Conservation (phyloP, 2,797 vertebrate species). For the Lemur catta region DNA sequence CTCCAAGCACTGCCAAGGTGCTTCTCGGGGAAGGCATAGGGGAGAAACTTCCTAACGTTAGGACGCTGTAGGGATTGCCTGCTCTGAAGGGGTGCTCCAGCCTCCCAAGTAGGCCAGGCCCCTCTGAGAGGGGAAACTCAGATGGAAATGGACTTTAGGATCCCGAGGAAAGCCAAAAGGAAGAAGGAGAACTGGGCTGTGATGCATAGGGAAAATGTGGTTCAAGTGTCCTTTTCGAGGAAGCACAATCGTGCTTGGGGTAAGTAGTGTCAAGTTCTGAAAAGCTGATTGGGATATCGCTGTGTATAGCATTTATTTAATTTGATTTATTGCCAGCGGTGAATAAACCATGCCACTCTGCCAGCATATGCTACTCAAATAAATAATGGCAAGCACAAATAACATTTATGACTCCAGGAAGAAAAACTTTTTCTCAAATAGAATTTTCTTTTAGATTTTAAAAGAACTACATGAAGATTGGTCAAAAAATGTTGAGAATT, state of each 20-base stretch:
- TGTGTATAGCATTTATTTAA: not conserved
- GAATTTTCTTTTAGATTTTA: conserved; percentile 38
- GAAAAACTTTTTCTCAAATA: not conserved
- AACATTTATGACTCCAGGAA: not conserved
- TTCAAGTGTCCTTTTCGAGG: not conserved
- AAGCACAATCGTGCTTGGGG: not conserved
- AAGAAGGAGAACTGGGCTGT: not conserved
- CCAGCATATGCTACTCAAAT: conserved; percentile 5
- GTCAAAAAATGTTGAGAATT: conserved; percentile 35
- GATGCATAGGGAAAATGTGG: not conserved
- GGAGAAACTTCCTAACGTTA: not conserved
- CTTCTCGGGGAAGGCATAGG: not conserved
- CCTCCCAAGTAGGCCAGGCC: not conserved
- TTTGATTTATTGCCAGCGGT: conserved; percentile 9
- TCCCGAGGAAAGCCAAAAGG: not conserved
- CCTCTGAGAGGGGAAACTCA: not conserved
- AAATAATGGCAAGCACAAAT: conserved; percentile 38
- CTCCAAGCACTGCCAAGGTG: not conserved
- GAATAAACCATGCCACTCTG: not conserved
- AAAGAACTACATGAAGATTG: conserved; percentile 29
- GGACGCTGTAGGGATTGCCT: not conserved
- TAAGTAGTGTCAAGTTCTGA: not conserved
- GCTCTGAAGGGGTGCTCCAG: not conserved
- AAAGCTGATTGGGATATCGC: not conserved
- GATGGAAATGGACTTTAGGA: not conserved